A percentile compares a stretch with the other conserved stretches of the same genome.
Conservation (phyloP, 53 echinoderm and acorn worm species). For the Holothuria leucospilota region DNA sequence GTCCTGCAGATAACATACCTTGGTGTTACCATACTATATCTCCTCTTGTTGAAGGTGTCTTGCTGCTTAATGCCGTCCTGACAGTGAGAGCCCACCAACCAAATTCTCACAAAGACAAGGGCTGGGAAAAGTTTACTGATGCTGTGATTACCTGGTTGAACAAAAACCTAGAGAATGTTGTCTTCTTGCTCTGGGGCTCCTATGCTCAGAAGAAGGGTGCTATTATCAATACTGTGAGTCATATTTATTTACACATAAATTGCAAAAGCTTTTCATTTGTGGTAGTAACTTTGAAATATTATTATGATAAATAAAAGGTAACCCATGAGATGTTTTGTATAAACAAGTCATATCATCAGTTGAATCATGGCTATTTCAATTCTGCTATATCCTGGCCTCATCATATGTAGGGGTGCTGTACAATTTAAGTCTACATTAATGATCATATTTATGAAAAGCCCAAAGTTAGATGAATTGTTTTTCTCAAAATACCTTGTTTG, state of each 20-base stretch:
- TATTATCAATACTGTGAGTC: conserved; percentile 83
- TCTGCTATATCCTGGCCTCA: no score
- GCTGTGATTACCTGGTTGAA: conserved; percentile 91
- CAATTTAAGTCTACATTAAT: no score
- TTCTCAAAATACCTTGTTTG: no score
- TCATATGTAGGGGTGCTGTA: no score
- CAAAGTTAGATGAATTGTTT: no score
- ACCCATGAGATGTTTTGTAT: no score
- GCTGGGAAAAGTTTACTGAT: conserved; percentile 93
- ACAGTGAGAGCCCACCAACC: conserved; percentile 87
- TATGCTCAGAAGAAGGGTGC: conserved; percentile 96
- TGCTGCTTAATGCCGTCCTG: conserved; percentile 89
- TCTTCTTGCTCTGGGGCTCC: conserved; percentile 92
- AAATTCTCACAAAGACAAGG: conserved; percentile 95
- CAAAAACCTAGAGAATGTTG: conserved; percentile 72
- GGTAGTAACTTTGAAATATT: not conserved
- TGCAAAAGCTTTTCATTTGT: not conserved
- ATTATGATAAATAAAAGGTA: no score
- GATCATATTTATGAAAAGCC: no score
- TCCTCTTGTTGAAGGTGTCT: conserved; percentile 63
- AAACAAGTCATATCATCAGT: no score
- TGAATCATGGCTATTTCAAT: no score
- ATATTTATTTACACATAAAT: not conserved
- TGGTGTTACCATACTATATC: no score
- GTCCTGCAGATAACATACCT: no score